phyloP scores from a whole-genome alignment of 2,888 invertebrate species.

The Leistus spinibarbis region DNA sequence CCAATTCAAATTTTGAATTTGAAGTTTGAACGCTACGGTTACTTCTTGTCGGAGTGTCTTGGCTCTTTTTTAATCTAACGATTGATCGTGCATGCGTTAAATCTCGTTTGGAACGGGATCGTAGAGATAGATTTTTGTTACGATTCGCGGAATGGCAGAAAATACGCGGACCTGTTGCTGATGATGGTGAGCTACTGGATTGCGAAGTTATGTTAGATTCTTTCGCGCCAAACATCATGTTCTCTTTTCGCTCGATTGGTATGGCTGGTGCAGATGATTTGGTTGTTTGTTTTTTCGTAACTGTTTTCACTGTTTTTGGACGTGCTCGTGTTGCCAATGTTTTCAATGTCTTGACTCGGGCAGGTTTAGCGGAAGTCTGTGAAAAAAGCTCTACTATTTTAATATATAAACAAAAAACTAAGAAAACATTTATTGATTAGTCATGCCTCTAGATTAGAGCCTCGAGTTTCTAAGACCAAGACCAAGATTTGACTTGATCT shows the following conservation, averaged over 20 bases:
- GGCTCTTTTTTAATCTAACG: background rate
- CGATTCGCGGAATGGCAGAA: slow-evolving; percentile 19
- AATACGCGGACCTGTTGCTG: background rate
- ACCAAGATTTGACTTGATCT: no score
- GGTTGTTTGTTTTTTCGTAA: background rate
- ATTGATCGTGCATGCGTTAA: background rate
- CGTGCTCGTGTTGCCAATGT: slow-evolving; percentile 12
- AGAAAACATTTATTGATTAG: background rate
- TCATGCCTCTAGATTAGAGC: background rate
- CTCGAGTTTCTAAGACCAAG: no score
- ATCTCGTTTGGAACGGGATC: slow-evolving; percentile 15
- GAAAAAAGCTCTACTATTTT: slow-evolving; percentile 36
- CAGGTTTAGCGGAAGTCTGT: slow-evolving; percentile 26
- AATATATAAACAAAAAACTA: background rate
- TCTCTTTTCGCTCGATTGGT: slow-evolving; percentile 29
- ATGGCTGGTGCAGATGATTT: background rate
- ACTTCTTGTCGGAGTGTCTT: slow-evolving; percentile 5
- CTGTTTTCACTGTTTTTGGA: slow-evolving; percentile 4
- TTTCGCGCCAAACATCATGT: slow-evolving; percentile 10
- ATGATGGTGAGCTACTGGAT: slow-evolving; percentile 11
- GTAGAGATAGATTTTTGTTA: slow-evolving; percentile 21
- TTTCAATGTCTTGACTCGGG: slow-evolving; percentile 25
- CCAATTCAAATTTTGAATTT: background rate
- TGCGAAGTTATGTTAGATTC: slow-evolving; percentile 10
- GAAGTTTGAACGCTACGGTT: slow-evolving; percentile 20